Evolutionary conservation across 2,797 vertebrate genomes (phyloP), one percentile per base, ranked within the genome.

Genomic region (Crypturellus tataupa): DNA sequence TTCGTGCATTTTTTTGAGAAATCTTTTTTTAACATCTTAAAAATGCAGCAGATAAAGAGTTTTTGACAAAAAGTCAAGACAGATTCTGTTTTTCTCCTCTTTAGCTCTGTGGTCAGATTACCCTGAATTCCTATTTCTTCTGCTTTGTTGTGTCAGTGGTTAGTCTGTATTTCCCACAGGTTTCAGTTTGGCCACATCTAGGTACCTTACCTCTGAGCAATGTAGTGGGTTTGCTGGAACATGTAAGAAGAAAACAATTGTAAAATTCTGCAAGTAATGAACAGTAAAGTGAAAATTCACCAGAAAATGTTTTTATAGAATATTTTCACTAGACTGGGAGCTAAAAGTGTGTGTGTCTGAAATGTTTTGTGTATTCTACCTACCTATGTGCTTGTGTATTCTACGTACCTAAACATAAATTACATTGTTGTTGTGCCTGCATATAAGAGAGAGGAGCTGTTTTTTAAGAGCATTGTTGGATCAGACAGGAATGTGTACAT

Each of bases 371-470:
- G 12, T 49, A 24, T 49, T 49, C 47, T 49, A 18, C 16, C 17
- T 44, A 44, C 42, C 8, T 62, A 5, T n/a, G n/a, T n/a, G n/a
- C n/a, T 49, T 13, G 23, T 49, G 12, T 49, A 24, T 49, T 49
- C 47, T 49, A 18, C 16, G 7, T 44, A 44, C 42, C 8, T 62
- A 5, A 58, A 7, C 19, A 24, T 55, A 12, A 31, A 39, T 53
- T 53, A 58, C 3, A 9, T 42, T n/a, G 17, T 12, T 46, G 15
- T 0, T 1, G 5, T 15, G 9, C 4, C 4, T 27, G 1, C 46
- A 23, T 33, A 18, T 51, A 37, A 13, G 59, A 77, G 46, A 73
- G 7, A 44, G 14, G 39, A 65, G 4, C 17, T 79, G 6, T 6
- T 65, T 87, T 85, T 64, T 76, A 31, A 76, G 33, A 35, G 4